Evolutionary conservation across 2,113 vertebrate genomes (phyloP).

Genomic region (Nibea coibor): DNA sequence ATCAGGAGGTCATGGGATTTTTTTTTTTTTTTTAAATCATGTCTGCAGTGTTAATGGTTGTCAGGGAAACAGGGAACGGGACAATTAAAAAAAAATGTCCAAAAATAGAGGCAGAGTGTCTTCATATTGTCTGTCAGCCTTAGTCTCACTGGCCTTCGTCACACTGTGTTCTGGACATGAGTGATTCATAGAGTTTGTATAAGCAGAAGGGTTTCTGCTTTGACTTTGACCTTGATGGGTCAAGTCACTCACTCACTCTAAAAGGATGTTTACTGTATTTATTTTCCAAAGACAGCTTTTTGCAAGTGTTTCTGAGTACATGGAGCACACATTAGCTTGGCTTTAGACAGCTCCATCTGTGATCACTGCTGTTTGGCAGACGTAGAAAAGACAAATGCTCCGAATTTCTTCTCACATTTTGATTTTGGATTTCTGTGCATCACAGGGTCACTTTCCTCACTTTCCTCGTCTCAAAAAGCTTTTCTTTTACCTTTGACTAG

Average conservation of each 20-base stretch:
- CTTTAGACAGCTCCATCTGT: constrained; percentile 45
- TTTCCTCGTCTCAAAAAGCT: constrained; percentile 8
- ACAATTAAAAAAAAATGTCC: background rate
- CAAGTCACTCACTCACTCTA: constrained; percentile 19
- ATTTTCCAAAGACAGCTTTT: constrained; percentile 51
- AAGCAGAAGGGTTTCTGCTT: background rate
- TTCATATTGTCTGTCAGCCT: background rate
- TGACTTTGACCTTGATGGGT: constrained; percentile 32
- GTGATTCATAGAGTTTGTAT: constrained; percentile 11
- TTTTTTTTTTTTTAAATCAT: background rate
- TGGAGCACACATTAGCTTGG: constrained; percentile 25
- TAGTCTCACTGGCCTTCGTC: constrained; percentile 11
- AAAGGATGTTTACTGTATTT: constrained; percentile 36
- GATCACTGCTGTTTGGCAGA: constrained; percentile 37
- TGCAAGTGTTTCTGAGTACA: constrained; percentile 28
- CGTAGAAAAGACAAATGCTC: constrained; percentile 10
- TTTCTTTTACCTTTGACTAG: constrained; percentile 9
- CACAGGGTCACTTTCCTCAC: constrained; percentile 4
- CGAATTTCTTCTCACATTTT: constrained; percentile 1
- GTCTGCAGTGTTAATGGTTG: constrained; percentile 1
- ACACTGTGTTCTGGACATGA: background rate
- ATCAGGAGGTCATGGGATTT: constrained; percentile 20
- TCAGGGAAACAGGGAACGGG: constrained; percentile 26
- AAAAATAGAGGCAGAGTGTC: background rate
- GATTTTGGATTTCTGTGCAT: constrained; percentile 21